Percentiles rank a stretch among this genome's conserved stretches.
These are phyloP conservation scores for Actinernus sp. DNA, from an alignment of 92 coral and sea anemone genomes.

Conservation along the genomic window DNA sequence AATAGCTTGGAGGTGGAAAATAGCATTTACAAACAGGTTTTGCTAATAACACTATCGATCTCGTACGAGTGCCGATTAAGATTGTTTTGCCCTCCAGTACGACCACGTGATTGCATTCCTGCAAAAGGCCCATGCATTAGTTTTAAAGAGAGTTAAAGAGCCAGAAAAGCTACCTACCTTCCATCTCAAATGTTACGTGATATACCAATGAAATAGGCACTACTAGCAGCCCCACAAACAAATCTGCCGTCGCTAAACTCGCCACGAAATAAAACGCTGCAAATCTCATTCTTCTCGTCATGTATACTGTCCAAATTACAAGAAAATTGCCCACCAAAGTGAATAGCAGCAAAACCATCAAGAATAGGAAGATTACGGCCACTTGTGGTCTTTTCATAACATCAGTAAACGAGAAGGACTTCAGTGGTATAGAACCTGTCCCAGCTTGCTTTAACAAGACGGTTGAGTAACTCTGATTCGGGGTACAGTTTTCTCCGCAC, in stretches of 20 bases:
- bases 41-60: no score
- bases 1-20: no score
- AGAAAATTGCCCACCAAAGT: constrained; percentile 56
- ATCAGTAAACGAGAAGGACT: constrained; percentile 6
- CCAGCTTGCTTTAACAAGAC: no score
- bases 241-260: constrained; percentile 48
- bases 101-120: no score
- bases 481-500: no score
- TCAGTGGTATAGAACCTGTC: no score
- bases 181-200: constrained; percentile 32
- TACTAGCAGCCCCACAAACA: constrained; percentile 12
- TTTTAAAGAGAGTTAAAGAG: no score
- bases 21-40: no score
- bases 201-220: constrained; percentile 33
- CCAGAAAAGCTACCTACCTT: constrained; percentile 33
- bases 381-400: constrained; percentile 22
- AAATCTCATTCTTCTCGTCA: constrained; percentile 32
- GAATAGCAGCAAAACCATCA: constrained; percentile 17
- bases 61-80: no score
- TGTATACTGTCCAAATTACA: constrained; percentile 49
- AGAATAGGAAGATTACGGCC: constrained; percentile 16
- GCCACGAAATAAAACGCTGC: constrained; percentile 72
- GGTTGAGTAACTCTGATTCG: no score
- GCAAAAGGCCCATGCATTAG: no score
- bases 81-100: no score